A percentile compares a stretch with the other conserved stretches of the same genome.
Conservation (phyloP, 2,888 invertebrate genomes). For the Dryobotodes eremita region DNA sequence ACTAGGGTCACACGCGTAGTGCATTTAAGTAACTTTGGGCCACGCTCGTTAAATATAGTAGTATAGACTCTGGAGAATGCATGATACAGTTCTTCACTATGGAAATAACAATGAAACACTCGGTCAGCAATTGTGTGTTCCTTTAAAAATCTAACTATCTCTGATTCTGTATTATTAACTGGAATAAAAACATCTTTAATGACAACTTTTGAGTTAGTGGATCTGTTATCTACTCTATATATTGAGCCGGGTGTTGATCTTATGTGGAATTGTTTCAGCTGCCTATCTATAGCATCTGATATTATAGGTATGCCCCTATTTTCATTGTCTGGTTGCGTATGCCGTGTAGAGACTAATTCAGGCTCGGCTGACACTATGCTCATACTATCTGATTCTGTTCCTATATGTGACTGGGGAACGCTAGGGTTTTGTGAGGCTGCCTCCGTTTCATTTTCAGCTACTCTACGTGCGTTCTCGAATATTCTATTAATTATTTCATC, state of each 20-base stretch:
- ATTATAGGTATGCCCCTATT: background rate
- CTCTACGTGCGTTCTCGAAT: background rate
- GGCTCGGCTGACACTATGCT: background rate
- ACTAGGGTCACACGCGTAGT: too few relatives aligned
- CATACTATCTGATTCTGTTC: background rate
- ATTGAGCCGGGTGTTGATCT: background rate
- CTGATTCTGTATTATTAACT: background rate
- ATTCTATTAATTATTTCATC: background rate
- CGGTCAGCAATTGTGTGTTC: background rate
- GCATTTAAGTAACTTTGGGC: too few relatives aligned
- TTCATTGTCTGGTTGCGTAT: background rate
- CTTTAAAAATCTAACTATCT: background rate
- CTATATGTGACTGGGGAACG: background rate
- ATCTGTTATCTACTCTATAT: background rate
- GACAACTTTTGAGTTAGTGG: background rate
- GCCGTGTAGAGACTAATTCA: background rate
- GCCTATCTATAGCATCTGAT: background rate
- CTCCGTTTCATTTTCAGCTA: background rate
- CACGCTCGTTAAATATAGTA: too few relatives aligned
- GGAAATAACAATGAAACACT: background rate
- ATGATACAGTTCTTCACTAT: background rate
- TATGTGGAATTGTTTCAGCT: background rate
- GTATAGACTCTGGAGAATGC: background rate
- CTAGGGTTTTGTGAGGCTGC: background rate
- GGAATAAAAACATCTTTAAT: background rate